These are phyloP conservation scores for Sceliomorpha sp. DNA, from an alignment of 2,888 invertebrate genomes.

Conservation along the genomic window DNA sequence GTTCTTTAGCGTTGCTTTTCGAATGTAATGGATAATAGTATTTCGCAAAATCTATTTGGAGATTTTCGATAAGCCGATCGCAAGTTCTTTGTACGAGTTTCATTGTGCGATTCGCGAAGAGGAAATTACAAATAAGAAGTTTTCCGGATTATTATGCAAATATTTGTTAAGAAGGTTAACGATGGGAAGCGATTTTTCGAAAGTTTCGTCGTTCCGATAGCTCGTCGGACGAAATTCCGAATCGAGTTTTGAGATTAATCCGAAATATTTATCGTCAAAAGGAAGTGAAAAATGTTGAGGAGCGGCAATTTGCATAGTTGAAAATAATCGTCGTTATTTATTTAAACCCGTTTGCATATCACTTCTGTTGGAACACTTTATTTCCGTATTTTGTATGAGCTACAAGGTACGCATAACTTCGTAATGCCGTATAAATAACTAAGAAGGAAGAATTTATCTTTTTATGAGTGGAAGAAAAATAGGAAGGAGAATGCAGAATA, in stretches of 20 bases:
- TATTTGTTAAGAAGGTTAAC: too few species aligned
- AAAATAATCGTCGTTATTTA: too few species aligned
- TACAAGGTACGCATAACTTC: conserved; percentile 31
- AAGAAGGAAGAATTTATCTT: conserved; percentile 50
- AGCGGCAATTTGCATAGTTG: too few species aligned
- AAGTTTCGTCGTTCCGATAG: too few species aligned
- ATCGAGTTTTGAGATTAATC: too few species aligned
- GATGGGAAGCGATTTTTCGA: too few species aligned
- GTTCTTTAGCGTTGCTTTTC: conserved; percentile 34
- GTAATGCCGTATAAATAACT: conserved; percentile 41
- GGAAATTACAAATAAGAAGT: too few species aligned
- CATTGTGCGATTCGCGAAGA: conserved; percentile 6
- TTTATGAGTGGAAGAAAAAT: conserved; percentile 48
- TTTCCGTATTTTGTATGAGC: conserved; percentile 13
- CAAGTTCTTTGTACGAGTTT: conserved; percentile 12
- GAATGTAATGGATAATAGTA: conserved; percentile 31
- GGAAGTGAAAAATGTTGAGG: too few species aligned
- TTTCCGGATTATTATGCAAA: too few species aligned
- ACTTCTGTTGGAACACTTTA: conserved; percentile 2
- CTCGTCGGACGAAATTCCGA: too few species aligned
- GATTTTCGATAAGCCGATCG: conserved; percentile 24
- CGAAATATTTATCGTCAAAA: too few species aligned
- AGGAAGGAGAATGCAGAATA: conserved; percentile 48
- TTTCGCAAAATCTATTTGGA: conserved; percentile 37
- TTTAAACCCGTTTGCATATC: too few species aligned